A percentile compares a stretch with the other conserved stretches of the same genome.
Evolutionary conservation across 1,140 invertebrate species (phyloP).

Genomic region (Drosophila rhopaloa): DNA sequence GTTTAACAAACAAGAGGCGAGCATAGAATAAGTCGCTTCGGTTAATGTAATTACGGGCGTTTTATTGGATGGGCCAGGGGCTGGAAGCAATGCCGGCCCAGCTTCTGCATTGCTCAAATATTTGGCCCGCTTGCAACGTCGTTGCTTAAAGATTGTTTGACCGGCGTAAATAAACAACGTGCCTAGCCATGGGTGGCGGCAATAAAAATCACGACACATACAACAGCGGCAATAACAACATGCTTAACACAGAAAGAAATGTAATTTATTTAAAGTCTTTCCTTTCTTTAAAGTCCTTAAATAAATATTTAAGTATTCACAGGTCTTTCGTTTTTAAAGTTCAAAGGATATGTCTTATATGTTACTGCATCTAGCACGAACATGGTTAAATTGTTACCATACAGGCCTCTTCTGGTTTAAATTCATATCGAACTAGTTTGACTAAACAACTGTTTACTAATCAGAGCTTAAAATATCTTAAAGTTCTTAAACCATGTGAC

Average conservation of each 20-base stretch:
- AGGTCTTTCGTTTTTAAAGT: too few species aligned
- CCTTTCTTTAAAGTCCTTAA: too few species aligned
- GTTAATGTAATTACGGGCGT: slow-evolving; percentile 33
- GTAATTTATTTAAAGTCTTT: too few species aligned
- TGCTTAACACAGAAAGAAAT: slow-evolving; percentile 9
- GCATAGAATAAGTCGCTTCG: slow-evolving; percentile 49
- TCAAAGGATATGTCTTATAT: too few species aligned
- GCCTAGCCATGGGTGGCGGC: slow-evolving; percentile 44
- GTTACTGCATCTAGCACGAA: too few species aligned
- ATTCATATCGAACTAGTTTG: neutral
- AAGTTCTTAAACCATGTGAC: neutral
- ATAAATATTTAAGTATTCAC: too few species aligned
- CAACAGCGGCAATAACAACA: slow-evolving; percentile 15
- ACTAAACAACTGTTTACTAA: neutral
- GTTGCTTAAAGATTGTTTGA: slow-evolving; percentile 61
- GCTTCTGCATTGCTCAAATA: slow-evolving; percentile 49
- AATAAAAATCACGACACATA: slow-evolving; percentile 41
- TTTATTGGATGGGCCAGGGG: slow-evolving; percentile 4
- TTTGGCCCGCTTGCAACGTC: slow-evolving; percentile 50
- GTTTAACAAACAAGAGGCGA: slow-evolving; percentile 59
- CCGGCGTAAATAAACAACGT: slow-evolving; percentile 66
- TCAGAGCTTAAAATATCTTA: neutral
- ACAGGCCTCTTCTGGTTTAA: neutral
- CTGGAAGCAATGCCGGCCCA: neutral
- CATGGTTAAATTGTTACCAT: too few species aligned